Percentiles rank a stretch among this genome's conserved stretches.
Evolutionary conservation across 1,140 invertebrate genomes (phyloP).

Genomic region (fruit fly (Drosophila melanogaster)): Release_6_plus_ISO1_MT NT_037436.4:1620001-1620500

Average conservation of each 20-base stretch:
- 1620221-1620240: slow-evolving; percentile 51
- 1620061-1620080: slow-evolving; percentile 65
- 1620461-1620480: slow-evolving; percentile 30
- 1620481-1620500: slow-evolving; percentile 79
- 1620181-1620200: slow-evolving; percentile 56
- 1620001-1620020: slow-evolving; percentile 84
- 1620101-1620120: slow-evolving; percentile 64
- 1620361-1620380: slow-evolving; percentile 7
- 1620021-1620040: slow-evolving; percentile 68
- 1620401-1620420: not conserved
- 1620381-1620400: not conserved
- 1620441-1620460: slow-evolving; percentile 46
- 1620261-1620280: not conserved
- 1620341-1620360: not conserved
- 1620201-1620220: slow-evolving; percentile 68
- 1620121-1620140: slow-evolving; percentile 63
- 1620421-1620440: slow-evolving; percentile 65
- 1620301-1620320: not conserved
- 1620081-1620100: slow-evolving; percentile 56
- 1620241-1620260: slow-evolving; percentile 5
- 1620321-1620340: too few species aligned
- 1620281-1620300: slow-evolving; percentile 17
- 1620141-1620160: slow-evolving; percentile 45
- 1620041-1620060: slow-evolving; percentile 81
- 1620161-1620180: slow-evolving; percentile 54